Conservation (phyloP, 2,113 vertebrate species). For the Chlorodrepanis virens region DNA sequence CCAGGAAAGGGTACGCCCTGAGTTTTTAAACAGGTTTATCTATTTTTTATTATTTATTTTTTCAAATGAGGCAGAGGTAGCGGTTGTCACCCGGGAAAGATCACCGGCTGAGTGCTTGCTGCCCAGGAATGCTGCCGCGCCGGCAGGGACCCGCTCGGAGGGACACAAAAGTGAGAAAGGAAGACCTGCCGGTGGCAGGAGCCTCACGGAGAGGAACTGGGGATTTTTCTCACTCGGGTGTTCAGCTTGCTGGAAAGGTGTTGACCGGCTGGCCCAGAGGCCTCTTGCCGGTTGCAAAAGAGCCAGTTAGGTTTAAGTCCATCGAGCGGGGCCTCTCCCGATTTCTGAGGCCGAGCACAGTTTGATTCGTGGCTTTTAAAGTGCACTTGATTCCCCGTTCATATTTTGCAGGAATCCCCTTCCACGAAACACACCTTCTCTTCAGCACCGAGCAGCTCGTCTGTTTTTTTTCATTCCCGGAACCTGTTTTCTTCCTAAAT, state of each 20-base stretch:
- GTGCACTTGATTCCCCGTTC: background rate
- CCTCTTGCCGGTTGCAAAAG: background rate
- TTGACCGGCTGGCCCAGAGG: background rate
- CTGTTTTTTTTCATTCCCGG: background rate
- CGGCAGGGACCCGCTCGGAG: background rate
- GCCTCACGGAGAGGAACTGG: background rate
- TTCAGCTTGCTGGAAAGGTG: background rate
- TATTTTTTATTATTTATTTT: background rate
- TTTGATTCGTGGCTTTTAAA: background rate
- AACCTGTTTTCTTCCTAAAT: background rate
- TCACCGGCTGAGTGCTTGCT: background rate
- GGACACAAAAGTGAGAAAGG: background rate
- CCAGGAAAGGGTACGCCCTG: background rate
- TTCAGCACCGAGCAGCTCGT: background rate
- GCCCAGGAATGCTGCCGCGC: rapidly evolving
- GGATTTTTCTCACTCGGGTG: background rate
- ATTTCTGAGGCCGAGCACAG: background rate
- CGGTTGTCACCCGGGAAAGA: background rate
- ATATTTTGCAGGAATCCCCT: background rate
- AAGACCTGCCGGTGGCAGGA: background rate
- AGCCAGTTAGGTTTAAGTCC: background rate
- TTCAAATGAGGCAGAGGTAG: background rate
- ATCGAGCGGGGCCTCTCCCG: background rate
- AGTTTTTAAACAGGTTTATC: background rate
- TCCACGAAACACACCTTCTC: background rate